Conservation (phyloP, 2,888 invertebrate species). For the Yponomeuta plumbellus region DNA sequence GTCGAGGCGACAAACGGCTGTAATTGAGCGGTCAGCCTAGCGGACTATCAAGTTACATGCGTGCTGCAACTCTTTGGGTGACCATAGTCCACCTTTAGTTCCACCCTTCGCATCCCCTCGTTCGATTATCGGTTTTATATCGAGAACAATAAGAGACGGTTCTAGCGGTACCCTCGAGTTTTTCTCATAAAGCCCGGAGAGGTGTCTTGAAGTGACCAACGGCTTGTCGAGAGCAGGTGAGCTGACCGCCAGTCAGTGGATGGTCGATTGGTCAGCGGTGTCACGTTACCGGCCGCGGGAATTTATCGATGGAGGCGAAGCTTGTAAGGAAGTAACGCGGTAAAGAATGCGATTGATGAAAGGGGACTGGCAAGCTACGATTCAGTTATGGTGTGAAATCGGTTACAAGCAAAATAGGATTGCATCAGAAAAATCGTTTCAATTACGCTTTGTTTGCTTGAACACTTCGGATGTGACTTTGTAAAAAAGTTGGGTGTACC, state of each 20-base stretch:
- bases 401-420: too few relatives aligned
- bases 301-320: constrained; percentile 48
- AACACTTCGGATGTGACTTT: too few relatives aligned
- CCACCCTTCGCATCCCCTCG: neutral
- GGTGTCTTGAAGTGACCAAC: constrained; percentile 33
- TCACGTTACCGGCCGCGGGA: constrained; percentile 57
- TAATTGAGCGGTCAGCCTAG: constrained; percentile 71
- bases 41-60: constrained; percentile 65
- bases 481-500: too few relatives aligned
- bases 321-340: constrained; percentile 57
- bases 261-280: constrained; percentile 55
- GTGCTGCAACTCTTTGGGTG: constrained; percentile 26
- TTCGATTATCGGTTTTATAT: neutral
- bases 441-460: too few relatives aligned
- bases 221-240: constrained; percentile 27
- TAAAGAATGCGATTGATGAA: constrained; percentile 32
- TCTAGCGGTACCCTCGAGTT: neutral
- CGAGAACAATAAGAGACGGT: neutral
- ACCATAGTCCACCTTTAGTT: neutral
- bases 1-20: constrained; percentile 51
- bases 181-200: constrained; percentile 20
- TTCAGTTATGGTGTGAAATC: too few relatives aligned
- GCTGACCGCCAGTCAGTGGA: constrained; percentile 47
- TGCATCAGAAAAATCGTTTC: too few relatives aligned
- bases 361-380: constrained; percentile 4